Conservation (phyloP, 2,888 invertebrate genomes). For the Ormyrus rosae region DNA sequence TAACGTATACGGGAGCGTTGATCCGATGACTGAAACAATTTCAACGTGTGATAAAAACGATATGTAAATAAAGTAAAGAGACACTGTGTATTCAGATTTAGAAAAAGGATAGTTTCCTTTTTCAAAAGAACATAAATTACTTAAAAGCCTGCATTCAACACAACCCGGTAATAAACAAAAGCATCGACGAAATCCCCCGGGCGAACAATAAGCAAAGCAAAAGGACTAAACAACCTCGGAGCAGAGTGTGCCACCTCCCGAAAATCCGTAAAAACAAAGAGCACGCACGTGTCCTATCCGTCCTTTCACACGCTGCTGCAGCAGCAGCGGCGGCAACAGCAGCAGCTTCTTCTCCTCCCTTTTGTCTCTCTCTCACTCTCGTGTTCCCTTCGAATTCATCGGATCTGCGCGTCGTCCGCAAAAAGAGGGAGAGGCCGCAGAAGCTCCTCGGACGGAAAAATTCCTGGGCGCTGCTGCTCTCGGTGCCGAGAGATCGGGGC, state of each 20-base stretch:
- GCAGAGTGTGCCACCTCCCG: no score
- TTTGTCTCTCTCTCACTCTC: conserved; percentile 18
- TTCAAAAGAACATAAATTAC: no score
- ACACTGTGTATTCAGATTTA: no score
- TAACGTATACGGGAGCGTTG: no score
- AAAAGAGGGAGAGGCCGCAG: background rate
- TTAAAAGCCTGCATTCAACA: no score
- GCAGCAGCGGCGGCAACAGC: background rate
- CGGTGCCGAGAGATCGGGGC: conserved; percentile 68
- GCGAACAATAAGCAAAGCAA: no score
- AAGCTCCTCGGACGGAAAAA: conserved; percentile 64
- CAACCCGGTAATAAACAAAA: no score
- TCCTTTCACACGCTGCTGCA: conserved; percentile 27
- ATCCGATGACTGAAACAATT: no score
- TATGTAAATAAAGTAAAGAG: no score
- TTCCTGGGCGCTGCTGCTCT: conserved; percentile 59
- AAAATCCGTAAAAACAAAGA: background rate
- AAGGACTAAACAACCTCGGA: no score
- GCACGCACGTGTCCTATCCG: conserved; percentile 25
- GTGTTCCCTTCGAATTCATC: conserved; percentile 11
- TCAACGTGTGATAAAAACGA: no score
- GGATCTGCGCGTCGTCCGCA: conserved; percentile 41
- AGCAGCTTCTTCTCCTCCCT: conserved; percentile 14
- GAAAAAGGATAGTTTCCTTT: no score
- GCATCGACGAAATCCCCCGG: background rate